Conservation (phyloP, 1,140 invertebrate genomes). For the Zelostemma sp. region DNA sequence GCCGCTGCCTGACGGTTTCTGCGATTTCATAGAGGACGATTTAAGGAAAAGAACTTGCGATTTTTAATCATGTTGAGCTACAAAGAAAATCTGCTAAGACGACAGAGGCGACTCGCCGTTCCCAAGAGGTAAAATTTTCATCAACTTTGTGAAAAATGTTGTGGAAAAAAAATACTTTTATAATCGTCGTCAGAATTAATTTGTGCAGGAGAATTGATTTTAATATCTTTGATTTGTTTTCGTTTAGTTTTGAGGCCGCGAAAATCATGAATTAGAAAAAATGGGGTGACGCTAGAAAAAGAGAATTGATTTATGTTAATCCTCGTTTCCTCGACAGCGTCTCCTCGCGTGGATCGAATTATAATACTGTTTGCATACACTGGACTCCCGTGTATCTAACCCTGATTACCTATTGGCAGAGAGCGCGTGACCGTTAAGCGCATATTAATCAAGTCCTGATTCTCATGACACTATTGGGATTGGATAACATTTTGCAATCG, state of each 20-base stretch:
- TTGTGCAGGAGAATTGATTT: too few species aligned
- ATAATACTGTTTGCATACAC: background rate
- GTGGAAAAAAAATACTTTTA: too few species aligned
- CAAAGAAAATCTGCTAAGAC: constrained; percentile 57
- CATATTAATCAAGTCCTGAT: background rate
- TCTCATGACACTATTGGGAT: background rate
- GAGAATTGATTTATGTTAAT: too few species aligned
- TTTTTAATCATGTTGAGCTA: constrained; percentile 45
- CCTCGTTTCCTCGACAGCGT: too few species aligned
- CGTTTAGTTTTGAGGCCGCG: too few species aligned
- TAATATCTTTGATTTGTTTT: too few species aligned
- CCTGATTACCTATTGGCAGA: background rate
- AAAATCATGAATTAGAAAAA: too few species aligned
- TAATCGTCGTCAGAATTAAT: too few species aligned
- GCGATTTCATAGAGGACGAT: constrained; percentile 31
- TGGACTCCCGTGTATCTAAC: background rate
- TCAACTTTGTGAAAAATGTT: too few species aligned
- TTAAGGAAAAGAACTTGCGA: constrained; percentile 26
- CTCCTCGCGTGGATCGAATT: background rate
- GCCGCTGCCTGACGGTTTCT: constrained; percentile 4
- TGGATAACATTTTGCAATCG: background rate
- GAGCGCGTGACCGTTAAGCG: background rate
- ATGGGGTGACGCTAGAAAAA: too few species aligned
- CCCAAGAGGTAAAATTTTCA: constrained; percentile 57
- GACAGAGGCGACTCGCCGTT: constrained; percentile 60